Conservation (phyloP, 2,113 vertebrate species). For the Nicator chloris region DNA sequence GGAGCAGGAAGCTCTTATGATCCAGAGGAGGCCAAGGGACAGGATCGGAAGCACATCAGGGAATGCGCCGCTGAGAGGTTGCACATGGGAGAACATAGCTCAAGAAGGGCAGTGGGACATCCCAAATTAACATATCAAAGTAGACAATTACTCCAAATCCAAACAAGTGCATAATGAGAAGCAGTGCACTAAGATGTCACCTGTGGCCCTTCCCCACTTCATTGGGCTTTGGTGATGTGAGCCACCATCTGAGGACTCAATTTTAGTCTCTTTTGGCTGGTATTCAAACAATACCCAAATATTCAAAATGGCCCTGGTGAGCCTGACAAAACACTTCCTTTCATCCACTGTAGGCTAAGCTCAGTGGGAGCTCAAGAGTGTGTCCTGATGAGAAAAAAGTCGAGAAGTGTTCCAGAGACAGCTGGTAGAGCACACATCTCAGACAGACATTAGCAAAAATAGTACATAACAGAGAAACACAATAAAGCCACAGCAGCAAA, state of each 20-base stretch:
- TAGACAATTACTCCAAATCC: background rate
- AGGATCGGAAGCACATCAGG: background rate
- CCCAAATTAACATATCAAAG: background rate
- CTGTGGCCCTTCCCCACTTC: background rate
- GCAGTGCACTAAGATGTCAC: background rate
- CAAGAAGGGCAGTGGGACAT: background rate
- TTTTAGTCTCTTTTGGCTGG: background rate
- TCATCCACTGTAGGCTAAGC: background rate
- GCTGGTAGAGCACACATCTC: background rate
- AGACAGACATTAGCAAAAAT: background rate
- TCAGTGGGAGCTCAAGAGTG: background rate
- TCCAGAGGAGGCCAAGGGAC: background rate
- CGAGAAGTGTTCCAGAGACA: background rate
- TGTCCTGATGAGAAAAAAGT: background rate
- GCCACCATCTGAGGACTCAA: background rate
- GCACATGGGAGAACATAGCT: background rate
- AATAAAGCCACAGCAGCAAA: background rate
- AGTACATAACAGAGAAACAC: background rate
- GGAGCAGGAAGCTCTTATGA: background rate
- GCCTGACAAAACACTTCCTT: background rate
- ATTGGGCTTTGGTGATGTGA: background rate
- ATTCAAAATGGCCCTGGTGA: background rate
- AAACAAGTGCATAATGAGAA: background rate
- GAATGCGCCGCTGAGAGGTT: rapidly evolving
- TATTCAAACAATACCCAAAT: background rate